Base-by-base conservation (phyloP, 2,888 invertebrate genomes). In the Lasius fuliginosus region DNA sequence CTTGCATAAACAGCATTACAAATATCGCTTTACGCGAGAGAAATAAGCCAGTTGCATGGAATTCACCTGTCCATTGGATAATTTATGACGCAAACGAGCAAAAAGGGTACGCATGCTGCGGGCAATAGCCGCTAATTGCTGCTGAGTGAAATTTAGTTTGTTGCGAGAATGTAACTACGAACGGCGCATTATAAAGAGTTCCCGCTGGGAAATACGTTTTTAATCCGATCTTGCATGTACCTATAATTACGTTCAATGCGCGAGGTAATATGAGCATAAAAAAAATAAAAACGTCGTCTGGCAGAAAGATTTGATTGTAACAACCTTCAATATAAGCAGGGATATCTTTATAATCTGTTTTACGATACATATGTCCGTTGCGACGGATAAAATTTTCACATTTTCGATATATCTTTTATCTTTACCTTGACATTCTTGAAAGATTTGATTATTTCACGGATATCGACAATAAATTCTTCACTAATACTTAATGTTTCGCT, bases 51-150 rank as follows among this genome's bases (percentile, higher is more conserved):
- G 9, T 40, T 69, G 3, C 30, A 40, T 46, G 3, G n/a, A 40
- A 33, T 18, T 27, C 3, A 30, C 27, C 18, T 77, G 27, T 68
- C 49, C 15, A 62, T 74, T 42, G 42, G 49, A 67, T 67, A 68
- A 68, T 67, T 76, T 30, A 77, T 53, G 76, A 40, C 12, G 53
- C 40, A 68, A 53, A 15, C 53, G 69, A 5, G n/a, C 33, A 23
- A 53, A 73, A 75, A 53, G 67, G 9, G 6, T 15, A 30, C 53
- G 9, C 62, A 27, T 27, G 69, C 36, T 67, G 49, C 69, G 36
- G 40, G 56, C 71, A 77, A 40, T 67, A 53, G 53, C 30, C 27
- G 36, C 40, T 77, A 77, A 69, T 77, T 69, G 15, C 40, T 53
- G 36, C 36, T 15, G 53, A 53, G 56, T 6, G 69, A 53, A 69